Percentiles rank a stretch among this genome's conserved stretches.
Evolutionary conservation across 2,797 vertebrate species (phyloP).

Genomic region (Erethizon dorsatum): DNA sequence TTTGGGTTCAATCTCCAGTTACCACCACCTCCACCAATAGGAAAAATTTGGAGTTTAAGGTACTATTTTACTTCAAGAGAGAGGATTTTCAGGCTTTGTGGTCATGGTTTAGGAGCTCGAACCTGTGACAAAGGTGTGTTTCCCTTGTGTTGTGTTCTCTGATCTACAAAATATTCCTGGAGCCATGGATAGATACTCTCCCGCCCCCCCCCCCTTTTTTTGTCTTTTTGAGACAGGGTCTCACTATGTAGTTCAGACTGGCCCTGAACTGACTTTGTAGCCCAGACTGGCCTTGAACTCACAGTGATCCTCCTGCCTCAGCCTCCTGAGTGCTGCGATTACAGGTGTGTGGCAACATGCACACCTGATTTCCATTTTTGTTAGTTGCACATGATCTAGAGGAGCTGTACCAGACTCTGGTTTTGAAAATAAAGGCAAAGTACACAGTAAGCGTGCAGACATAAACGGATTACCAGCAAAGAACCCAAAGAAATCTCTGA

Average conservation of each 20-base stretch:
- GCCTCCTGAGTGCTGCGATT: neutral
- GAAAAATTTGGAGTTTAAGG: neutral
- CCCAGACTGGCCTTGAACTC: neutral
- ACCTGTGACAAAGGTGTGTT: slow-evolving; percentile 93
- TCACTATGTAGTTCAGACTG: neutral
- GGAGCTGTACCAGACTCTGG: slow-evolving; percentile 89
- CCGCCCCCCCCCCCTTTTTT: neutral
- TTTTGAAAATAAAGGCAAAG: slow-evolving; percentile 71
- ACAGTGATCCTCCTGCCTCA: neutral
- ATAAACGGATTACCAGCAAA: slow-evolving; percentile 85
- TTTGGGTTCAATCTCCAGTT: neutral
- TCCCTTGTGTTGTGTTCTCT: slow-evolving; percentile 97
- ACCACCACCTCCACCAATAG: neutral
- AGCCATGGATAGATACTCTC: slow-evolving; percentile 94
- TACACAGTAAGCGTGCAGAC: slow-evolving; percentile 66
- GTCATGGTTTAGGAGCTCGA: neutral
- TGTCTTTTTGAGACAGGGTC: neutral
- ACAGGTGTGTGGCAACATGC: neutral
- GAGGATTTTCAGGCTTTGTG: neutral
- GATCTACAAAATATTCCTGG: slow-evolving; percentile 97
- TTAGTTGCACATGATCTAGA: slow-evolving; percentile 92
- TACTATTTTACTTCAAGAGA: neutral
- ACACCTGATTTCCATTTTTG: slow-evolving; percentile 91
- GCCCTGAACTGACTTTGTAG: neutral
- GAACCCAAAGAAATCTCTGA: slow-evolving; percentile 85